Evolutionary conservation across 2,888 invertebrate species (phyloP).

Genomic region (Latrodectus elegans): DNA sequence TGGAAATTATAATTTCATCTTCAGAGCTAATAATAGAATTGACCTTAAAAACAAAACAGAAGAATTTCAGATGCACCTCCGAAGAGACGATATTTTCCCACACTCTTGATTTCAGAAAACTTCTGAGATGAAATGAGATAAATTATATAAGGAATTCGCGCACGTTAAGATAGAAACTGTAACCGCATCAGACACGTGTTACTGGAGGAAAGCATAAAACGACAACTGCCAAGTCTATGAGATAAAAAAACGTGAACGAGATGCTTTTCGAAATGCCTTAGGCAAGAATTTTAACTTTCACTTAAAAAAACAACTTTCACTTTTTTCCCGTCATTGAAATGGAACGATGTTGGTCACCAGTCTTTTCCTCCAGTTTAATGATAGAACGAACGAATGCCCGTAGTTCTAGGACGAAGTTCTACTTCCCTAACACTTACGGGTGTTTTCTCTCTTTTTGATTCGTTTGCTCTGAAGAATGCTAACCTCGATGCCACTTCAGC

Average conservation of each 20-base stretch:
- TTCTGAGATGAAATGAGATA: background rate
- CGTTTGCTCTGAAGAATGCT: slow-evolving; percentile 34
- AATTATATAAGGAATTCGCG: slow-evolving; percentile 17
- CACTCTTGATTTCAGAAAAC: background rate
- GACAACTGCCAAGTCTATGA: slow-evolving; percentile 24
- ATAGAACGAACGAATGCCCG: slow-evolving; percentile 36
- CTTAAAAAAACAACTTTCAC: slow-evolving; percentile 33
- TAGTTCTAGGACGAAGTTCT: slow-evolving; percentile 43
- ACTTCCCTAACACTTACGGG: slow-evolving; percentile 54
- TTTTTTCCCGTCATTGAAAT: slow-evolving; percentile 8
- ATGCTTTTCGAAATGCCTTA: slow-evolving; percentile 36
- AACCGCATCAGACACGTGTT: slow-evolving; percentile 49
- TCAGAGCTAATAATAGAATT: no score
- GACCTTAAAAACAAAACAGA: no score
- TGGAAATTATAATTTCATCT: no score
- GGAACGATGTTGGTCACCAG: background rate
- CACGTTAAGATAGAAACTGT: slow-evolving; percentile 18
- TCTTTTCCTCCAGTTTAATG: slow-evolving; percentile 33
- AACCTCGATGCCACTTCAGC: slow-evolving; percentile 19
- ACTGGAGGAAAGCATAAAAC: slow-evolving; percentile 35
- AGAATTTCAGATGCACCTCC: no score
- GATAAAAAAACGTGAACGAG: slow-evolving; percentile 49
- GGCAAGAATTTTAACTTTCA: slow-evolving; percentile 53
- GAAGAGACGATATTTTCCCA: background rate
- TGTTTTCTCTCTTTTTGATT: slow-evolving; percentile 41